These are phyloP conservation scores for Plagodis pulveraria DNA, from an alignment of 2,888 invertebrate species.

Conservation along the genomic window DNA sequence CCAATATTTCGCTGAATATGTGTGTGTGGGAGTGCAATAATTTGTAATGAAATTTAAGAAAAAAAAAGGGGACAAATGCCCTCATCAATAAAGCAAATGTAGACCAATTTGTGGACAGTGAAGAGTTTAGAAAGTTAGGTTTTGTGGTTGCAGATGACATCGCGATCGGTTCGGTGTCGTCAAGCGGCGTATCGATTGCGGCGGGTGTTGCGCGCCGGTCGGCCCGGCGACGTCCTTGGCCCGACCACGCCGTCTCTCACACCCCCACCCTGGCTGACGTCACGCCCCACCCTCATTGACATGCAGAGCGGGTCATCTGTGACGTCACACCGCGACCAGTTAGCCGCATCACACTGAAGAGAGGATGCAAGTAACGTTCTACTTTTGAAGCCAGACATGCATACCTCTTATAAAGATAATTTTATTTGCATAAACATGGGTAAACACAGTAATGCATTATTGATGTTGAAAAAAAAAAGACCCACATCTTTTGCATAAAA, in stretches of 20 bases:
- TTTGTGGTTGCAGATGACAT: constrained; percentile 47
- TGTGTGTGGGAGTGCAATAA: no score
- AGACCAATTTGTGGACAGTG: constrained; percentile 9
- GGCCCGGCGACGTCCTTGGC: constrained; percentile 83
- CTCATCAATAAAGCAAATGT: constrained; percentile 9
- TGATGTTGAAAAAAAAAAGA: no score
- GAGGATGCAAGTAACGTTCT: neutral
- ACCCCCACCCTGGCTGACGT: constrained; percentile 64
- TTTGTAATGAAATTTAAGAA: no score
- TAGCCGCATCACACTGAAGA: constrained; percentile 41
- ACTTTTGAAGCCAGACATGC: no score
- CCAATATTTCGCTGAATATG: no score
- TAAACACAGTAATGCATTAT: no score
- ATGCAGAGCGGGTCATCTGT: constrained; percentile 66
- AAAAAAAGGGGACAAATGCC: neutral
- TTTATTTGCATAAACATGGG: no score
- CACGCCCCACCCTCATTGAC: constrained; percentile 65
- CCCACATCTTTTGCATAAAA: no score
- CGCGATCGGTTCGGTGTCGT: constrained; percentile 44
- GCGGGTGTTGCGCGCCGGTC: constrained; percentile 77
- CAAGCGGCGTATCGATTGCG: constrained; percentile 71
- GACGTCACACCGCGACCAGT: constrained; percentile 64
- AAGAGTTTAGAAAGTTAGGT: constrained; percentile 30
- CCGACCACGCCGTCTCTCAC: constrained; percentile 65
- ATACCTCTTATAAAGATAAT: no score